Percentiles rank a stretch among this genome's conserved stretches.
phyloP scores from a whole-genome alignment of 2,797 vertebrate genomes.

The Silurus lanzhouensis region DNA sequence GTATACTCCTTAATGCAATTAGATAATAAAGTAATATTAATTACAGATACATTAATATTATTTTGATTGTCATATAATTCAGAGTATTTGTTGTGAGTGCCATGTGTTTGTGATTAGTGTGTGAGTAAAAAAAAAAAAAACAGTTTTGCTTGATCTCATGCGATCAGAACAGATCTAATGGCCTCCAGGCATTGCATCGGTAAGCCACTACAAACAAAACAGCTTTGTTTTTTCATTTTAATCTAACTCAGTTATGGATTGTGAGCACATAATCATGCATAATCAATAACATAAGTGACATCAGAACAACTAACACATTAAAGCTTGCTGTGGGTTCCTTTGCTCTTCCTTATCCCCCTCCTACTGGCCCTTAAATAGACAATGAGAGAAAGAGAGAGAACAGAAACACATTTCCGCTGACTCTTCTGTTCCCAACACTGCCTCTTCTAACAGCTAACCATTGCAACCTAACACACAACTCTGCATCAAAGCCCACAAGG shows the following conservation, averaged over 20 bases:
- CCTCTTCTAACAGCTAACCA: conserved; percentile 34
- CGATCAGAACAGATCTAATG: conserved; percentile 38
- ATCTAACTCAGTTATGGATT: conserved; percentile 58
- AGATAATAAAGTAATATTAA: neutral
- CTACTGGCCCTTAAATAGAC: conserved; percentile 8
- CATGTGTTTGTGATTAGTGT: conserved; percentile 37
- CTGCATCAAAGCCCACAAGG: conserved; percentile 55
- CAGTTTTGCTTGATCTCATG: conserved; percentile 34
- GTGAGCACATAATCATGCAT: conserved; percentile 59
- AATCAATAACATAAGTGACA: conserved; percentile 62
- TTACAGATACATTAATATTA: neutral
- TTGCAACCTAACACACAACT: conserved; percentile 57
- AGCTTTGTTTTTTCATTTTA: conserved; percentile 27
- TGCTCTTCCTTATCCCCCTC: conserved; percentile 51
- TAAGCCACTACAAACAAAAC: conserved; percentile 45
- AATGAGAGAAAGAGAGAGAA: conserved; percentile 34
- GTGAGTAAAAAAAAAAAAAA: conserved; percentile 17
- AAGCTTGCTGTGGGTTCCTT: conserved; percentile 61
- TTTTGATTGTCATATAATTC: conserved; percentile 1
- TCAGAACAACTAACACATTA: conserved; percentile 59
- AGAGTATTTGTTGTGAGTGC: conserved; percentile 1
- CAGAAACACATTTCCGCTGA: conserved; percentile 61
- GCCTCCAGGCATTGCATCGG: conserved; percentile 29
- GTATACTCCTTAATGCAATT: neutral
- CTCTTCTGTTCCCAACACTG: conserved; percentile 32